phyloP scores from a whole-genome alignment of 2,888 invertebrate species.

The Fragum sueziense region DNA sequence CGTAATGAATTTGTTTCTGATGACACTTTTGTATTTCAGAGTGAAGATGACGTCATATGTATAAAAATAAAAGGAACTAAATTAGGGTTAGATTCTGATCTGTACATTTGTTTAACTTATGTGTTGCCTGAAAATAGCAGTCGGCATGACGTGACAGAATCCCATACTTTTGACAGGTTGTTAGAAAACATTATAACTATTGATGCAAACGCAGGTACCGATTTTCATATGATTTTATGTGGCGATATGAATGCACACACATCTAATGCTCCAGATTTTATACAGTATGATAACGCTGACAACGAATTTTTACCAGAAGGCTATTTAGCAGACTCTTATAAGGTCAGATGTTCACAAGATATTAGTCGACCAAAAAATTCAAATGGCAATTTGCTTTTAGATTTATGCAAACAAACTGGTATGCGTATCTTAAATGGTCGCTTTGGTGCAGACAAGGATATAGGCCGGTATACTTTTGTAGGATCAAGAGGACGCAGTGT shows the following conservation, averaged over 20 bases:
- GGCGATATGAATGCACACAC: too few species aligned
- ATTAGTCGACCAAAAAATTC: neutral
- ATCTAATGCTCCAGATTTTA: constrained; percentile 8
- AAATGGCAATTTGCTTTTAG: constrained; percentile 14
- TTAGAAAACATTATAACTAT: too few species aligned
- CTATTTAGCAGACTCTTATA: neutral
- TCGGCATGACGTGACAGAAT: constrained; percentile 14
- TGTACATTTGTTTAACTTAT: constrained; percentile 20
- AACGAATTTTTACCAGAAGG: too few species aligned
- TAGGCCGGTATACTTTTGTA: constrained; percentile 7
- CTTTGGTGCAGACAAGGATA: constrained; percentile 2
- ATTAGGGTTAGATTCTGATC: constrained; percentile 6
- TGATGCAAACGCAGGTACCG: too few species aligned
- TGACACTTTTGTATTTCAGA: neutral
- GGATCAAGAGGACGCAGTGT: constrained; percentile 6
- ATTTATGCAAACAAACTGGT: constrained; percentile 26
- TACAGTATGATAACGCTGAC: constrained; percentile 9
- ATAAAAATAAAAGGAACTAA: constrained; percentile 8
- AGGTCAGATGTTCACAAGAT: constrained; percentile 10
- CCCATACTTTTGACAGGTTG: constrained; percentile 15
- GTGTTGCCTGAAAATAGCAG: constrained; percentile 16
- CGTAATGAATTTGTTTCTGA: neutral
- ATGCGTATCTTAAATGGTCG: constrained; percentile 26
- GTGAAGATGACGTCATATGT: constrained; percentile 26
- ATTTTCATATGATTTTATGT: too few species aligned